phyloP scores from a whole-genome alignment of 1,140 invertebrate genomes.

The Triops longicaudatus region DNA sequence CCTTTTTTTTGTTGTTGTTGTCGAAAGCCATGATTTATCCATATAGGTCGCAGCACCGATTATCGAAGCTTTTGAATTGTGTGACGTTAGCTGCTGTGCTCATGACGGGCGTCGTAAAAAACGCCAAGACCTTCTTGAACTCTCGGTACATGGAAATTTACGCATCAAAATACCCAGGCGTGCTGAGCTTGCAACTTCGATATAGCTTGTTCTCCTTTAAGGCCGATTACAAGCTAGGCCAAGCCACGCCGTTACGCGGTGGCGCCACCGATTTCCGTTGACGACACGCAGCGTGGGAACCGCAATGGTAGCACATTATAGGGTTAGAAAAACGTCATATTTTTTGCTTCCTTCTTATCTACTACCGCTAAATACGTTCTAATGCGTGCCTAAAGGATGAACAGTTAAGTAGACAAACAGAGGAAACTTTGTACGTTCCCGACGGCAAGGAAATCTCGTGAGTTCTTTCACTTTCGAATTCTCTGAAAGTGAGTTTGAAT shows the following conservation, averaged over 20 bases:
- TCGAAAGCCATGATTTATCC: neutral
- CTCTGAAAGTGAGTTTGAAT: neutral
- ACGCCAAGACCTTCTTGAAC: neutral
- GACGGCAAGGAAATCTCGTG: neutral
- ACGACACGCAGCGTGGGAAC: neutral
- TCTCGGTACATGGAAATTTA: neutral
- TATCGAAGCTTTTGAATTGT: neutral
- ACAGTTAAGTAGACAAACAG: neutral
- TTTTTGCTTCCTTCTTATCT: neutral
- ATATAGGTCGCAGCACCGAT: neutral
- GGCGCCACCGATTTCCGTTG: neutral
- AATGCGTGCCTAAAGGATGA: neutral
- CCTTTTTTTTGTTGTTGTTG: neutral
- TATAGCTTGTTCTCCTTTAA: too few species aligned
- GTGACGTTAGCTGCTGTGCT: slow-evolving; percentile 1
- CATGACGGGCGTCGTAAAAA: neutral
- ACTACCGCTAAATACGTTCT: neutral
- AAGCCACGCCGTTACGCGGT: neutral
- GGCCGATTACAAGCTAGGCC: neutral
- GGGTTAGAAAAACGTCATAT: neutral
- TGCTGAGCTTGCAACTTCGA: neutral
- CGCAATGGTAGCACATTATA: neutral
- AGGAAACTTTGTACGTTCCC: neutral
- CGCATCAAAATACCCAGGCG: neutral
- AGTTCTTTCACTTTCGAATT: neutral